These are phyloP conservation scores for Linepithema humile DNA, from an alignment of 1,140 invertebrate genomes.

Conservation along the genomic window DNA sequence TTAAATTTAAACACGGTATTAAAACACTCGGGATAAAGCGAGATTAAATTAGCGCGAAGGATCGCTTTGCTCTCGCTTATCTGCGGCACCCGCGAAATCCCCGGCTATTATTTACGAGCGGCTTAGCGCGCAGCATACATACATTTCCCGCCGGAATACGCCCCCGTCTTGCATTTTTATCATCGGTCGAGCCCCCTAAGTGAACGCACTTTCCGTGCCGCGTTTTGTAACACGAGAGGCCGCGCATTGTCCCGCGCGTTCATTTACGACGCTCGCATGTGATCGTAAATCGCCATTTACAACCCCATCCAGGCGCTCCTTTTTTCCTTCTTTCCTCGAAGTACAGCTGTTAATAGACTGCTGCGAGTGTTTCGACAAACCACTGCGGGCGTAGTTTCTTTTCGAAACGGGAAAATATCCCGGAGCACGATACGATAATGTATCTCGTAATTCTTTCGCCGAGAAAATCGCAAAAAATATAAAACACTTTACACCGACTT, in stretches of 20 bases:
- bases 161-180: slow-evolving; percentile 44
- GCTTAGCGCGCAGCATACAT: slow-evolving; percentile 46
- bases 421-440: neutral
- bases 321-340: neutral
- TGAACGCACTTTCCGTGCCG: neutral
- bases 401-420: slow-evolving; percentile 3
- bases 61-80: slow-evolving; percentile 46
- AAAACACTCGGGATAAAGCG: slow-evolving; percentile 51
- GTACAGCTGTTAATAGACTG: slow-evolving; percentile 28
- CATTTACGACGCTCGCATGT: slow-evolving; percentile 38
- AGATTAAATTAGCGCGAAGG: slow-evolving; percentile 54
- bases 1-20: slow-evolving; percentile 57
- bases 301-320: neutral
- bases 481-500: neutral
- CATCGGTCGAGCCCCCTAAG: slow-evolving; percentile 20
- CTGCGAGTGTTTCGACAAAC: slow-evolving; percentile 24
- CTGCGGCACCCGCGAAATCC: slow-evolving; percentile 37
- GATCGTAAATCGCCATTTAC: slow-evolving; percentile 47
- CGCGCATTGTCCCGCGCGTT: neutral
- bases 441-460: neutral
- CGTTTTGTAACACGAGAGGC: neutral
- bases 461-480: neutral
- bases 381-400: neutral
- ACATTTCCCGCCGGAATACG: slow-evolving; percentile 29
- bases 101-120: slow-evolving; percentile 48